These are phyloP conservation scores for Drosophila macrothrix DNA, from an alignment of 2,888 invertebrate species.

Conservation along the genomic window DNA sequence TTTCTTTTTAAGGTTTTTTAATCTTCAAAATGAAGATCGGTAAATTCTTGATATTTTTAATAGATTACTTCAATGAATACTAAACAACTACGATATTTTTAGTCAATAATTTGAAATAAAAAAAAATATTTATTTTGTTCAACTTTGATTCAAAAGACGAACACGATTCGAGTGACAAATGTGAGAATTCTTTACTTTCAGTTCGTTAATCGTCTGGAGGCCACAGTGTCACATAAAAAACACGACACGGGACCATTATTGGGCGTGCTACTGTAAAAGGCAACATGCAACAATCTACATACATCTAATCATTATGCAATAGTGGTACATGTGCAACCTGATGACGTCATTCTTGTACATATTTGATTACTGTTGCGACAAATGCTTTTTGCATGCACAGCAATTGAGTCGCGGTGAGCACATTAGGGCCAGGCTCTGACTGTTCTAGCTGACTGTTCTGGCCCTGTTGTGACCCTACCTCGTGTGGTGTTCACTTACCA, in stretches of 20 bases:
- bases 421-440: slow-evolving; percentile 15
- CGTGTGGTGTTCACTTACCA: slow-evolving; percentile 80
- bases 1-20: neutral
- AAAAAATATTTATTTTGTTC: neutral
- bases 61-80: too few relatives aligned
- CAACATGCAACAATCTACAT: neutral
- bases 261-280: slow-evolving; percentile 2
- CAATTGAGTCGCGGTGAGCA: slow-evolving; percentile 10
- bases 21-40: neutral
- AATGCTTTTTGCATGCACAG: slow-evolving; percentile 33
- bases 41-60: neutral
- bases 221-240: neutral
- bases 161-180: neutral
- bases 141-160: neutral
- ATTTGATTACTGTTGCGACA: slow-evolving; percentile 42
- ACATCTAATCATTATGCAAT: slow-evolving; percentile 44
- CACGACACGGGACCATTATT: slow-evolving; percentile 10
- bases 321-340: slow-evolving; percentile 36
- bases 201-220: neutral
- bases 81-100: neutral
- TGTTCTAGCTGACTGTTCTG: neutral
- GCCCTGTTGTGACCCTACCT: neutral
- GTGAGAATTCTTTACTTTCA: neutral
- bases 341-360: slow-evolving; percentile 49
- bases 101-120: neutral